Base-by-base conservation (phyloP, 2,113 vertebrate species). In the Saccopteryx bilineata region DNA sequence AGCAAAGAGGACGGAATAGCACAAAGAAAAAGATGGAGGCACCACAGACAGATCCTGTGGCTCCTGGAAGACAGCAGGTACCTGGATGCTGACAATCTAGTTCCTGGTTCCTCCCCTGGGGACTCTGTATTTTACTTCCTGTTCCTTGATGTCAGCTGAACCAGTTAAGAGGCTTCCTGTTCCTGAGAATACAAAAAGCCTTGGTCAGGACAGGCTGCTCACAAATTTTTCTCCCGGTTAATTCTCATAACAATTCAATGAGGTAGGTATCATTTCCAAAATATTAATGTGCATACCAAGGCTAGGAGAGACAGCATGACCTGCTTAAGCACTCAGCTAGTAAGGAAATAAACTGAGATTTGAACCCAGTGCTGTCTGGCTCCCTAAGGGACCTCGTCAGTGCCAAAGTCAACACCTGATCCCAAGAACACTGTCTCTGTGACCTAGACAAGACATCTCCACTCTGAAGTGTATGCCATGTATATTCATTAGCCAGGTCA, bases 181-280 rank as follows among this genome's bases (percentile, higher is more conserved):
- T 84, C 75, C 39, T 58, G 80, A 13, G 5, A 50, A 50, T 92
- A 56, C 50, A 80, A 69, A 82, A 33, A 65, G 68, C 23, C 15
- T 96, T 66, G n/a, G 15, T 46, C 56, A 85, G 63, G 14, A 88
- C 5, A 33, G 21, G 19, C 13, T 56, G 31, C 66, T 90, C 75
- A 78, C n/a, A 75, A 28, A n/a, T 28, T 94, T 87, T 92, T 90
- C 84, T 54, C 66, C 78, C 26, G 31, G 31, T 60, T 87, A 87
- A 93, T 85, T 12, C 39, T 85, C 58, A 85, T 28, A 93, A 56
- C 28, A 93, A 68, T 86, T 93, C 31, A 75, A 18, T 24, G 48
- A 69, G 48, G 11, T 71, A 31, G 18, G 31, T 68, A 61, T 84
- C 66, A 48, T 88, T 92, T 85, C 65, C 76, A 60, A 61, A 48